Conservation (phyloP, 2,888 invertebrate species). For the Cephus pulcher region DNA sequence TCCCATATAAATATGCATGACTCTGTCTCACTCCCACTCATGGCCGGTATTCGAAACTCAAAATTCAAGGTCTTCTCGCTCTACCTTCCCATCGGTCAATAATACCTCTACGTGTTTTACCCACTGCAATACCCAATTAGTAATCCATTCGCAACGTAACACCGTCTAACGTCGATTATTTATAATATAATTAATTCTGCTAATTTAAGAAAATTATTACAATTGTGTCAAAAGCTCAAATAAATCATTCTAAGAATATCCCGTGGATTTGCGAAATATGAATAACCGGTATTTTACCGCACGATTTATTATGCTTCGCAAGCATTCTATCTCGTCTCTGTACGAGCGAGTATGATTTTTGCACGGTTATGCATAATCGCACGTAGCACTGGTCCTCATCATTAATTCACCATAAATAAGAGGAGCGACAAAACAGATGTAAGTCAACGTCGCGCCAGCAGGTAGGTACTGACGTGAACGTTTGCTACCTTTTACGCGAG, state of each 20-base stretch:
- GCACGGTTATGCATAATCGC: not conserved
- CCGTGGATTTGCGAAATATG: not conserved
- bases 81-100: not conserved
- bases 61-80: not conserved
- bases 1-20: not conserved
- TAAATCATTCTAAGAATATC: not conserved
- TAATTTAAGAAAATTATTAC: not conserved
- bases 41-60: not conserved
- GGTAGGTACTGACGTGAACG: slow-evolving; percentile 29
- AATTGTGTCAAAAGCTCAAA: not conserved
- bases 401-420: not conserved
- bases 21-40: not conserved
- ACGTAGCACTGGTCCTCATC: not conserved
- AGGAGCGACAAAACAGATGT: not conserved
- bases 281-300: not conserved
- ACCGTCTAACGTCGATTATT: not conserved
- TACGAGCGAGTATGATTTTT: not conserved
- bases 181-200: no score
- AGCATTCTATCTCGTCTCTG: not conserved
- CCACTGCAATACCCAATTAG: not conserved
- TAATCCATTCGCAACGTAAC: not conserved
- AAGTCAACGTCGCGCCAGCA: slow-evolving; percentile 14
- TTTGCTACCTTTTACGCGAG: slow-evolving; percentile 29
- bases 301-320: not conserved
- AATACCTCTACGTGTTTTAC: not conserved